phyloP scores from a whole-genome alignment of 2,113 vertebrate species.

The Neogobius melanostomus region DNA sequence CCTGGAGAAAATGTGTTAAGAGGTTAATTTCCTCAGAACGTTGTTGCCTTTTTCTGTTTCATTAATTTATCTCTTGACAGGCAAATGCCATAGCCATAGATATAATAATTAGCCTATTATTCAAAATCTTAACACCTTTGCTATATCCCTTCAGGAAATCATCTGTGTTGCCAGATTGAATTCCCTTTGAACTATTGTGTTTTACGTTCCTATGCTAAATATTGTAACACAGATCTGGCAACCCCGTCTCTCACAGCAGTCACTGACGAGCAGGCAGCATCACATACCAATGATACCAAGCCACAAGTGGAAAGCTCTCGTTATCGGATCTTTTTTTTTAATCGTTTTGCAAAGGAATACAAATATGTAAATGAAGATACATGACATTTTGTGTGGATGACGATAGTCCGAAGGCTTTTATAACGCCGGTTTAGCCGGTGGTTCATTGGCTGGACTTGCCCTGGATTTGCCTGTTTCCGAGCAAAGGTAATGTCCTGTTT shows the following conservation, averaged over 20 bases:
- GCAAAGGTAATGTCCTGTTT: background rate
- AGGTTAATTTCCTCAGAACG: too few relatives aligned
- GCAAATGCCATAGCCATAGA: too few relatives aligned
- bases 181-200: background rate
- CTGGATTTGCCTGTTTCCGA: background rate
- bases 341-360: background rate
- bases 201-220: background rate
- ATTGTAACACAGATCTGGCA: background rate
- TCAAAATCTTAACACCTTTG: too few relatives aligned
- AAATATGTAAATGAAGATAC: background rate
- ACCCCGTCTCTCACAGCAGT: background rate
- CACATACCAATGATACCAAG: background rate
- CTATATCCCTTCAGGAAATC: background rate
- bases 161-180: background rate
- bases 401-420: background rate
- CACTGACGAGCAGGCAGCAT: background rate
- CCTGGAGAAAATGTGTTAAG: too few relatives aligned
- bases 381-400: constrained; percentile 1
- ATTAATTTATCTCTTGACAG: too few relatives aligned
- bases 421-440: background rate
- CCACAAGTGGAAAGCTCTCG: constrained; percentile 5
- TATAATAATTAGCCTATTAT: too few relatives aligned
- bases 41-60: too few relatives aligned
- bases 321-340: background rate
- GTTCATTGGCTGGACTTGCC: constrained; percentile 1